Evolutionary conservation across 2,797 vertebrate species (phyloP).

Genomic region (Lacerta viridis): DNA sequence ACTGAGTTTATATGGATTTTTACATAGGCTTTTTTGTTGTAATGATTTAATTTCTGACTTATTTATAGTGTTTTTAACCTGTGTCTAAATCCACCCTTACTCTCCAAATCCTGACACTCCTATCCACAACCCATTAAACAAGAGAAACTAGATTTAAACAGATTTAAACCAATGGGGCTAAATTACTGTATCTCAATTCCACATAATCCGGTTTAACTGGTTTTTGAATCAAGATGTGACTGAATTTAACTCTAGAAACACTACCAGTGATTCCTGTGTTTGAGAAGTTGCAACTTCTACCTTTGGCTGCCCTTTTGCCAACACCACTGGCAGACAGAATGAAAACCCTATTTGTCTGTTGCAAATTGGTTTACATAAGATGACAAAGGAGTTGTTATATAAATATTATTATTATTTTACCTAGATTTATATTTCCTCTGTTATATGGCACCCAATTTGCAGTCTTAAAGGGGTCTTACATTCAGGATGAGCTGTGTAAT

Average conservation of each 20-base stretch:
- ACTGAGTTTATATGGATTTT: no score
- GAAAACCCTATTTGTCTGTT: constrained; percentile 60
- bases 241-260: constrained; percentile 43
- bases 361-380: constrained; percentile 53
- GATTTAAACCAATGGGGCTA: neutral
- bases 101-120: constrained; percentile 29
- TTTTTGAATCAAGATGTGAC: neutral
- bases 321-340: constrained; percentile 38
- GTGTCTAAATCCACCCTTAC: neutral
- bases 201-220: neutral
- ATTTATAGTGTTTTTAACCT: no score
- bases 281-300: constrained; percentile 39
- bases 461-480: neutral
- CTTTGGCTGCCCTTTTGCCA: constrained; percentile 53
- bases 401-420: constrained; percentile 38
- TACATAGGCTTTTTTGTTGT: no score
- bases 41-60: no score
- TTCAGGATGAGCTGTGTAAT: constrained; percentile 8
- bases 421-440: neutral
- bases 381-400: constrained; percentile 16
- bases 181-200: neutral
- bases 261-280: constrained; percentile 25
- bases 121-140: neutral
- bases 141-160: neutral
- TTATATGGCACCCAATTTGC: constrained; percentile 2